These are phyloP conservation scores for Limenitis camilla DNA, from an alignment of 2,888 invertebrate species.

Conservation along the genomic window DNA sequence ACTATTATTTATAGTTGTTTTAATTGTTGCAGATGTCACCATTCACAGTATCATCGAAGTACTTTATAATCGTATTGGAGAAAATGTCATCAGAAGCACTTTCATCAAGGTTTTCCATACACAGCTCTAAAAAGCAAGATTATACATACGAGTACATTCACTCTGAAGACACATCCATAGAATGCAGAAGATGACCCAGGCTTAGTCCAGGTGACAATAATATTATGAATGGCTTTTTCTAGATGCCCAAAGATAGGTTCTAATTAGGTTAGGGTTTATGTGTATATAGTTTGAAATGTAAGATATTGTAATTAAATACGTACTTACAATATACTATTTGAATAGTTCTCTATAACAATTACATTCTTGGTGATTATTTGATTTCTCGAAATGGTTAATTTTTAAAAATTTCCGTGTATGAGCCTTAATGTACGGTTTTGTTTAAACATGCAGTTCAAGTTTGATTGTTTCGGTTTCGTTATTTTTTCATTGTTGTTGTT, in stretches of 20 bases:
- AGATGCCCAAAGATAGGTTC: slow-evolving; percentile 51
- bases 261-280: slow-evolving; percentile 27
- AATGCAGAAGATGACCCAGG: neutral
- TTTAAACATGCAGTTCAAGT: slow-evolving; percentile 39
- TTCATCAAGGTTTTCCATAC: too few relatives aligned
- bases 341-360: neutral
- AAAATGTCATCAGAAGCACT: too few relatives aligned
- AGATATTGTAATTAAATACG: slow-evolving; percentile 15
- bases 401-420: too few relatives aligned
- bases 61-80: neutral
- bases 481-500: slow-evolving; percentile 9
- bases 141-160: too few relatives aligned
- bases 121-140: too few relatives aligned
- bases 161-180: neutral
- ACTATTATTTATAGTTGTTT: slow-evolving; percentile 21
- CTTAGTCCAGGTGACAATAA: neutral
- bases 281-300: slow-evolving; percentile 31
- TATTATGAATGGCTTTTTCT: neutral
- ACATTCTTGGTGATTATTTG: too few relatives aligned
- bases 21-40: slow-evolving; percentile 28
- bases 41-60: neutral
- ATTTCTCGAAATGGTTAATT: too few relatives aligned
- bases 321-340: neutral
- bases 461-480: slow-evolving; percentile 39
- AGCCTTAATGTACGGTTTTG: slow-evolving; percentile 70